Conservation (phyloP, 2,888 invertebrate genomes). For the Papilio gigon region DNA sequence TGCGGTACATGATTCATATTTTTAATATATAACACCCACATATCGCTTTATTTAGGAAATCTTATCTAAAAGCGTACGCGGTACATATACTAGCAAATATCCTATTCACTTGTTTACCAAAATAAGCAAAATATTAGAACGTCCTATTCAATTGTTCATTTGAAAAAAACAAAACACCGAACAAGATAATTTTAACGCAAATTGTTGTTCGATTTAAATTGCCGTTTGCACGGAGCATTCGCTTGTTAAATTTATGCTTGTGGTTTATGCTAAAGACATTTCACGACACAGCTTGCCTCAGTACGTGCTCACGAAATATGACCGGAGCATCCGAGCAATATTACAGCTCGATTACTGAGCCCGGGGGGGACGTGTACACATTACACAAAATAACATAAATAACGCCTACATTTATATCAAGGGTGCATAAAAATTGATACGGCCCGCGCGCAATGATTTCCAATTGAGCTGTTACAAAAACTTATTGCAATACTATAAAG, state of each 20-base stretch:
- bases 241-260: constrained; percentile 26
- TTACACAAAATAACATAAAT: constrained; percentile 18
- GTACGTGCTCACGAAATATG: constrained; percentile 26
- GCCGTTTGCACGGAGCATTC: background rate
- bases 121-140: background rate
- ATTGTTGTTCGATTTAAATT: constrained; percentile 15
- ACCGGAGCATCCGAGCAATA: constrained; percentile 20
- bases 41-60: background rate
- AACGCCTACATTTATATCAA: constrained; percentile 15
- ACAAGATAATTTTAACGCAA: constrained; percentile 1
- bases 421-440: constrained; percentile 15
- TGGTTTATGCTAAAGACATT: constrained; percentile 29
- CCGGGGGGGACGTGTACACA: background rate
- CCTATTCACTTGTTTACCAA: background rate
- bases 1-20: background rate
- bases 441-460: constrained; percentile 16
- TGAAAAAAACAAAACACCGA: background rate
- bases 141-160: too few relatives aligned
- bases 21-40: background rate
- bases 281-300: constrained; percentile 11
- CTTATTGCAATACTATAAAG: constrained; percentile 24
- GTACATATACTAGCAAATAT: background rate
- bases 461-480: constrained; percentile 23
- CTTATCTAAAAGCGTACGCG: background rate
- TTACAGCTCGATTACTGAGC: constrained; percentile 18